Evolutionary conservation across 64 coral and sea anemone species (phyloP).

Genomic region (Porites lutea): DNA sequence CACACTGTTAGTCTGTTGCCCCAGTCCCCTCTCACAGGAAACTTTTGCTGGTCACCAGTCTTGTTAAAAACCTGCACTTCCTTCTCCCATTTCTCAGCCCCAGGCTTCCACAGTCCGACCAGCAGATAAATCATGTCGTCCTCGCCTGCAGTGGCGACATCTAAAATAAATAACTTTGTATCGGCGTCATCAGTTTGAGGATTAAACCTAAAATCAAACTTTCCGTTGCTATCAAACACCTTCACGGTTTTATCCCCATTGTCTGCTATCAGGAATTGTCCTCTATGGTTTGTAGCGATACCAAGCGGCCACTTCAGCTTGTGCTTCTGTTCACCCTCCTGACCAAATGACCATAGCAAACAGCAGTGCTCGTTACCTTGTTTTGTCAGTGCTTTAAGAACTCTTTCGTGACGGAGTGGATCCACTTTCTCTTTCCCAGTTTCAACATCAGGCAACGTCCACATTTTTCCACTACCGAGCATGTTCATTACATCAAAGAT

Average conservation of each 20-base stretch:
- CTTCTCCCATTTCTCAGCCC: neutral
- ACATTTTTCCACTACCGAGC: too few species aligned
- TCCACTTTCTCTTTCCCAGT: neutral
- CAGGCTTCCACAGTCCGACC: neutral
- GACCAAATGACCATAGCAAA: slow-evolving; percentile 27
- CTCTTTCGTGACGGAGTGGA: slow-evolving; percentile 42
- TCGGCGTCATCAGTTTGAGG: neutral
- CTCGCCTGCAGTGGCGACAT: slow-evolving; percentile 3
- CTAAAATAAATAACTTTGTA: neutral
- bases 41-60: neutral
- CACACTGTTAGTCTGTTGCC: too few species aligned
- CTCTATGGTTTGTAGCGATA: neutral
- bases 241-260: neutral
- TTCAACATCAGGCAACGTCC: too few species aligned
- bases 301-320: neutral
- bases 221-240: neutral
- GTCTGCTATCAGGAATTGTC: neutral
- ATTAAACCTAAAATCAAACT: too few species aligned
- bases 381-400: neutral
- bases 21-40: too few species aligned
- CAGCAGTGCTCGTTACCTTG: slow-evolving; percentile 2
- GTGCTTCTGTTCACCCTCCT: neutral
- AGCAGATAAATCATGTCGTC: neutral
- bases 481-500: too few species aligned
- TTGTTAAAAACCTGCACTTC: neutral